phyloP scores from a whole-genome alignment of 2,113 vertebrate genomes.

The Nycticorax nycticorax region DNA sequence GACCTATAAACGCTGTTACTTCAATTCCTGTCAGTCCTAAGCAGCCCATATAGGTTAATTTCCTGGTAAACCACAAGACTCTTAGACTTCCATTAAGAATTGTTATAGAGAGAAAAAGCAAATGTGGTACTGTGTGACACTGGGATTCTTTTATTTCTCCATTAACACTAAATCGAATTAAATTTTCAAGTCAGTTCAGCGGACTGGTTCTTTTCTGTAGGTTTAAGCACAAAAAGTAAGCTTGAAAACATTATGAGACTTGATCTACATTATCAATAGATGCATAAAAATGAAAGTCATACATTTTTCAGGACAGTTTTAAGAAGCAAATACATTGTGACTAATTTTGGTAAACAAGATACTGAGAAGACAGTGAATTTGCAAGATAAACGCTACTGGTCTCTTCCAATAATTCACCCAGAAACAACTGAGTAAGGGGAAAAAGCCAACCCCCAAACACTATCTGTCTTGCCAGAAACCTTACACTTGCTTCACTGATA shows the following conservation, averaged over 20 bases:
- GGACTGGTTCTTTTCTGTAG: not conserved
- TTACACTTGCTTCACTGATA: not conserved
- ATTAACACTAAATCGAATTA: not conserved
- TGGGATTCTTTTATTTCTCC: not conserved
- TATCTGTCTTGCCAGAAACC: not conserved
- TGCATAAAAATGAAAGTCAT: not conserved
- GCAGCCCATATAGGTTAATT: not conserved
- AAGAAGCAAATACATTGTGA: not conserved
- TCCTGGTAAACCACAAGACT: not conserved
- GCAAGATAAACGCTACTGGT: not conserved
- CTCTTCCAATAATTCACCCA: not conserved
- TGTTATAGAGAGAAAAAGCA: not conserved
- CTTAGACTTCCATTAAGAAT: not conserved
- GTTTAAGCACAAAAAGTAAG: not conserved
- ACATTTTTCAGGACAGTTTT: not conserved
- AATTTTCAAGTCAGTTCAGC: not conserved
- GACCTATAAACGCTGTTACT: not conserved
- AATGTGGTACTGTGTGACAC: rapidly evolving
- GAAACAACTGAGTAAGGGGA: not conserved
- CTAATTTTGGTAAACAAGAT: not conserved
- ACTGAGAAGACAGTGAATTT: not conserved
- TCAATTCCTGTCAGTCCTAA: not conserved
- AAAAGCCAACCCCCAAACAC: not conserved
- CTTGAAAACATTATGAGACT: not conserved
- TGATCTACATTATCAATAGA: not conserved